A percentile compares a stretch with the other conserved stretches of the same genome.
Evolutionary conservation across 2,797 vertebrate species (phyloP).

Genomic region (Poecilia velifera): DNA sequence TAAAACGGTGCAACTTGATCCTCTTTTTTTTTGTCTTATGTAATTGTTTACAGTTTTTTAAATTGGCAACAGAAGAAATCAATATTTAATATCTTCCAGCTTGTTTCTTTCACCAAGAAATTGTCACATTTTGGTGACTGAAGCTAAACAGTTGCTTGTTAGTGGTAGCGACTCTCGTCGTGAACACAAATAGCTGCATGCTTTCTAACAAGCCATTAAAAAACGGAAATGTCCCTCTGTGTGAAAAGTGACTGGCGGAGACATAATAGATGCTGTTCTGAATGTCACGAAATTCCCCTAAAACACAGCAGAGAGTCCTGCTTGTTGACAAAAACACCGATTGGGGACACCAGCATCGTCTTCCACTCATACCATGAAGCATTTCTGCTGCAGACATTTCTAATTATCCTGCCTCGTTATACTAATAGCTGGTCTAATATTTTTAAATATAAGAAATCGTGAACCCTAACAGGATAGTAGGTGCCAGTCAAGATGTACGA

Average conservation of each 20-base stretch:
- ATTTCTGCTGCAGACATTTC: conserved; percentile 8
- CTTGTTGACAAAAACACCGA: conserved; percentile 21
- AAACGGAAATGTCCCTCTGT: conserved; percentile 16
- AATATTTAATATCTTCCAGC: conserved; percentile 22
- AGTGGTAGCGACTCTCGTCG: conserved; percentile 24
- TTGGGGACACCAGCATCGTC: background rate
- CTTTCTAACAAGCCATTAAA: conserved; percentile 59
- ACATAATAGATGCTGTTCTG: conserved; percentile 16
- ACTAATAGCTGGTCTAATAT: background rate
- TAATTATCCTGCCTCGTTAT: conserved; percentile 1
- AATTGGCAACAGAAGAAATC: conserved; percentile 14
- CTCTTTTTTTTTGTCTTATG: background rate
- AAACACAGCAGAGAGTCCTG: conserved; percentile 6
- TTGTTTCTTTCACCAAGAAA: conserved; percentile 29
- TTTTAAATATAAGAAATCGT: conserved; percentile 5
- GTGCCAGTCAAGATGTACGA: background rate
- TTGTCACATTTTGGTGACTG: conserved; percentile 46
- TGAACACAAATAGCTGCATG: conserved; percentile 25
- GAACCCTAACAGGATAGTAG: background rate
- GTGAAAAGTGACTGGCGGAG: conserved; percentile 25
- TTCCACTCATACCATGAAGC: background rate
- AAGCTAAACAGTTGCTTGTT: conserved; percentile 49
- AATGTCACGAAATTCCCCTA: conserved; percentile 24
- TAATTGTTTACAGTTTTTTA: background rate
- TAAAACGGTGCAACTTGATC: background rate